These are phyloP conservation scores for Megastigmus dorsalis DNA, from an alignment of 2,888 invertebrate species.

Conservation along the genomic window DNA sequence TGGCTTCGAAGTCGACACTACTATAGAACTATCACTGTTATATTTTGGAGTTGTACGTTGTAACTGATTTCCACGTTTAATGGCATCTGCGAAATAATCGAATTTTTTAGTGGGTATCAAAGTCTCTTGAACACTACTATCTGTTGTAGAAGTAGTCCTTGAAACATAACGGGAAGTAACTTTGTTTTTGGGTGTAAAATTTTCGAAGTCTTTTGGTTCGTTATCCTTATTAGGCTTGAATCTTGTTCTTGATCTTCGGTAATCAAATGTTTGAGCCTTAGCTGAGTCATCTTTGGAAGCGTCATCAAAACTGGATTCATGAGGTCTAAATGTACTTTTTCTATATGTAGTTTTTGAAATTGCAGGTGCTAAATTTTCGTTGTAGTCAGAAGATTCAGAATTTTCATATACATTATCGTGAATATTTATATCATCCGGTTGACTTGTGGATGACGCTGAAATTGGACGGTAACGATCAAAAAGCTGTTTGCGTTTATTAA, in stretches of 20 bases:
- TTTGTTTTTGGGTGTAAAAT: conserved; percentile 47
- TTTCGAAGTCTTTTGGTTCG: conserved; percentile 43
- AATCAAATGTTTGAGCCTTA: conserved; percentile 21
- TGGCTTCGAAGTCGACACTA: conserved; percentile 64
- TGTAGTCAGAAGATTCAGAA: neutral
- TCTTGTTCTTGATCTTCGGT: conserved; percentile 53
- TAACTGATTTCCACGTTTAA: conserved; percentile 66
- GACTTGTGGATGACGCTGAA: neutral
- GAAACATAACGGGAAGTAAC: conserved; percentile 47
- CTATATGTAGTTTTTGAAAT: neutral
- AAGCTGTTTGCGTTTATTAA: conserved; percentile 40
- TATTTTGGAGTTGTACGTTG: conserved; percentile 60
- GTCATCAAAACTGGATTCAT: conserved; percentile 9
- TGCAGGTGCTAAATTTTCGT: neutral
- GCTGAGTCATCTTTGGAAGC: neutral
- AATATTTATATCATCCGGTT: neutral
- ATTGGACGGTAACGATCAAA: conserved; percentile 38
- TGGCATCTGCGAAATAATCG: conserved; percentile 69
- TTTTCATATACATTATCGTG: neutral
- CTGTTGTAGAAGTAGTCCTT: conserved; percentile 58
- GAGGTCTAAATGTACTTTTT: neutral
- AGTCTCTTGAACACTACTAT: conserved; percentile 67
- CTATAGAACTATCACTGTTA: conserved; percentile 30
- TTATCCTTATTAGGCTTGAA: conserved; percentile 23
- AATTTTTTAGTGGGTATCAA: conserved; percentile 71